phyloP scores from a whole-genome alignment of 2,797 vertebrate species.

The Parambassis ranga region DNA sequence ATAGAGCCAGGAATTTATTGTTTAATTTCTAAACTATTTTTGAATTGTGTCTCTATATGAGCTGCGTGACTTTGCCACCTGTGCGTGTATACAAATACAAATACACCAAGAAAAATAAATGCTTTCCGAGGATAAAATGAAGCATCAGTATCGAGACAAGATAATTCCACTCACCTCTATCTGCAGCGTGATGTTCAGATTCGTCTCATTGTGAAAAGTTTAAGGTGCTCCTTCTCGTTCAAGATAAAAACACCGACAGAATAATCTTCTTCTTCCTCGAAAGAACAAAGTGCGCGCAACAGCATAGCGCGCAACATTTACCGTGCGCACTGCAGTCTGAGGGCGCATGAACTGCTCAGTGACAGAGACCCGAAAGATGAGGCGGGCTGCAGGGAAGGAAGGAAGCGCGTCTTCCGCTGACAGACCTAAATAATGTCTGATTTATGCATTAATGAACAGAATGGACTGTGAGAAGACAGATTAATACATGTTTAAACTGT shows the following conservation, averaged over 20 bases:
- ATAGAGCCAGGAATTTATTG: not conserved
- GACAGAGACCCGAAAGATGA: not conserved
- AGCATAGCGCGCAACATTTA: slow-evolving; percentile 4
- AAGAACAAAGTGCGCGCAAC: not conserved
- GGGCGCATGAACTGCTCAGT: not conserved
- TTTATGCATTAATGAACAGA: no score
- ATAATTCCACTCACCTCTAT: slow-evolving; percentile 59
- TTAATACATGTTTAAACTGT: not conserved
- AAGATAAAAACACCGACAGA: not conserved
- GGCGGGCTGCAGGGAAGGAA: not conserved
- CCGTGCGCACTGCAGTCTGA: slow-evolving; percentile 30
- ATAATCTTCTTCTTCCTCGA: not conserved
- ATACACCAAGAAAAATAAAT: not conserved
- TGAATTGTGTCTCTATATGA: no score
- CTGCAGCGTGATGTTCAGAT: not conserved
- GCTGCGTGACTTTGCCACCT: no score
- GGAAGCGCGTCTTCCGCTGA: not conserved
- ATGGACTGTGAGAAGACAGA: not conserved
- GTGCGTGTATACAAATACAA: no score
- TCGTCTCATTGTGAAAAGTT: slow-evolving; percentile 2
- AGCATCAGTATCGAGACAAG: not conserved
- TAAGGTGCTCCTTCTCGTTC: not conserved
- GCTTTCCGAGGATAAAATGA: not conserved
- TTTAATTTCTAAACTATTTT: no score
- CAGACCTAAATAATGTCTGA: no score